Conservation (phyloP, 2,797 vertebrate species). For the Acanthopagrus latus region DNA sequence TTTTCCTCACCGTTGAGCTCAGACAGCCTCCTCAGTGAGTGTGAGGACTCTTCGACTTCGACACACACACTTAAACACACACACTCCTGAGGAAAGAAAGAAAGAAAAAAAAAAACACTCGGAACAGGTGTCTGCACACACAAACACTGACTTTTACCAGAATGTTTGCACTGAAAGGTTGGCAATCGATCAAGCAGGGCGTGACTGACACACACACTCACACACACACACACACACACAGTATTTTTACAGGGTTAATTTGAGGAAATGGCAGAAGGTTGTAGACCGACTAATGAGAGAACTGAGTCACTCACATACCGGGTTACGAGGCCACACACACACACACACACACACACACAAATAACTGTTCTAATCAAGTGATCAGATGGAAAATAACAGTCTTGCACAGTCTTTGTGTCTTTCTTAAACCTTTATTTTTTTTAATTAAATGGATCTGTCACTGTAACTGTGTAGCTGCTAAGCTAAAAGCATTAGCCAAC, state of each 20-base stretch:
- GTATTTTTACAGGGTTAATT: conserved; percentile 68
- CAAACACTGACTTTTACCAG: conserved; percentile 28
- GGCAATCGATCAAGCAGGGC: conserved; percentile 67
- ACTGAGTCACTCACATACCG: conserved; percentile 28
- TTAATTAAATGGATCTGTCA: too few species aligned
- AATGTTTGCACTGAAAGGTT: conserved; percentile 60
- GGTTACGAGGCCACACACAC: conserved; percentile 38
- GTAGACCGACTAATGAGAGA: conserved; percentile 56
- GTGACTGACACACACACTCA: conserved; percentile 36
- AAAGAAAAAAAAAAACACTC: conserved; percentile 13
- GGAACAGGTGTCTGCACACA: conserved; percentile 56
- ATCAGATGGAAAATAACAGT: too few species aligned
- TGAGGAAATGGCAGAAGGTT: conserved; percentile 64
- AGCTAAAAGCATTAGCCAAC: too few species aligned
- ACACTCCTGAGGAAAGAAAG: background rate
- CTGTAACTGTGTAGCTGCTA: too few species aligned
- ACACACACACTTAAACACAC: background rate
- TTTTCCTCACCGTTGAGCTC: conserved; percentile 38
- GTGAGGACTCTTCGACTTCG: conserved; percentile 22
- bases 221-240: conserved; percentile 5
- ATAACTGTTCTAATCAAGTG: background rate
- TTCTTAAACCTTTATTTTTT: too few species aligned
- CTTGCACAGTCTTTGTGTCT: too few species aligned
- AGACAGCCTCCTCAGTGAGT: conserved; percentile 11
- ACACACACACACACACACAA: conserved; percentile 16